These are phyloP conservation scores for Pelecanus crispus DNA, from an alignment of 2,113 vertebrate genomes.

Conservation along the genomic window DNA sequence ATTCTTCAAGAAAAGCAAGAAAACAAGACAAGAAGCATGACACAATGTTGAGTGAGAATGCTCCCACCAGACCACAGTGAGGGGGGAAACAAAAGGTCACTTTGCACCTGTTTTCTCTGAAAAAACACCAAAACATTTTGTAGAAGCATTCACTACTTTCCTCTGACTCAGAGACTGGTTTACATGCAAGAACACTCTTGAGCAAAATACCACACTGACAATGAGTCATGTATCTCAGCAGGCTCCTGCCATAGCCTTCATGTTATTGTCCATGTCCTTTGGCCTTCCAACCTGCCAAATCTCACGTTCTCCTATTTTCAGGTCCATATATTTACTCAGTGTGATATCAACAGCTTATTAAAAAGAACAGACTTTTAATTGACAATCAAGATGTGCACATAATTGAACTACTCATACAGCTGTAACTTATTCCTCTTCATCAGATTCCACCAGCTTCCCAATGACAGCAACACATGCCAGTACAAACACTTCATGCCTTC, in stretches of 20 bases:
- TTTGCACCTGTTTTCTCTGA: background rate
- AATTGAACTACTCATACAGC: background rate
- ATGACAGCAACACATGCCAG: background rate
- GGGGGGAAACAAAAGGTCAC: background rate
- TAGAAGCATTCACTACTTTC: background rate
- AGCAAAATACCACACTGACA: background rate
- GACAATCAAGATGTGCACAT: background rate
- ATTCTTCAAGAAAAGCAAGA: background rate
- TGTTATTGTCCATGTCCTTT: accelerated
- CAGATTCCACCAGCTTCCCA: background rate
- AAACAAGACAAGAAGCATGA: background rate
- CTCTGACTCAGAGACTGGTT: background rate
- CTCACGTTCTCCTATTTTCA: background rate
- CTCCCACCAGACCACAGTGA: background rate
- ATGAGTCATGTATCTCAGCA: background rate
- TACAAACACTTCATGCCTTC: background rate
- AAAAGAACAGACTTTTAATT: background rate
- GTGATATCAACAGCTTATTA: background rate
- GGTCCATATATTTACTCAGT: background rate
- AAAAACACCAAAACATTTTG: background rate
- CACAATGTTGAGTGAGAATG: background rate
- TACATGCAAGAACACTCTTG: background rate
- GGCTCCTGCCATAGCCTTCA: background rate
- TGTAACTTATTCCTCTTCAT: background rate
- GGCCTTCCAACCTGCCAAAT: background rate